Base-by-base conservation (phyloP, 2,888 invertebrate genomes). In the Hetaerina titia region DNA sequence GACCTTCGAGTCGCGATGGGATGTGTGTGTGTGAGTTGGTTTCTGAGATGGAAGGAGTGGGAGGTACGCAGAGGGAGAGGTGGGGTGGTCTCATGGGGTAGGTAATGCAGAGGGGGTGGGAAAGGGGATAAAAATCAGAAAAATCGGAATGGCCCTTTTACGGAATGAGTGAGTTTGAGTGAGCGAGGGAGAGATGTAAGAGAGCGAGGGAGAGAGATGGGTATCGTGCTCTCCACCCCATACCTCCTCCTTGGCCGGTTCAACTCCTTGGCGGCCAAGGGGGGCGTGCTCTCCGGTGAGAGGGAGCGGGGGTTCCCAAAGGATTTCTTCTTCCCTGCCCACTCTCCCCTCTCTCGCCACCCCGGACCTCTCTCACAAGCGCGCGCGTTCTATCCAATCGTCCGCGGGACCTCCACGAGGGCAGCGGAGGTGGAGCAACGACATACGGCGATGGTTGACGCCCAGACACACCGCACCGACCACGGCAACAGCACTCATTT, bases 1-100 rank as follows among this genome's bases (percentile, higher is more conserved):
- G 81, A 89, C 58, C 89, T 89, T 89, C 57, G 22, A 56, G 89
- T 89, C 89, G 57, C 89, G 89, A 89, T 89, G 57, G 89, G 57
- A 89, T 88, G 88, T 15, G 69, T 22, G 69, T 81, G 81, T 81
- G 31, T 31, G 45, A 45, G 31, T 81, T 81, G 81, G 81, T 81
- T 81, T 31, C 25, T 31, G 81, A 81, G 81, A 81, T 31, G 81
- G 81, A 81, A n/a, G 31, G 25, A 31, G 81, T 7, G 31, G 81
- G 81, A 81, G 25, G 13, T 31, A 11, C 11, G 45, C 45, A 45
- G 81, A 81, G 81, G 31, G 74, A 15, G 81, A 11, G 31, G 60
- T 60, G 60, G 60, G 60, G 60, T 60, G 11, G 60, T 11, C 13
- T 60, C 60, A 17, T 11, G 60, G 60, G 60, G 17, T 60, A 15